Conservation (phyloP, 2,113 vertebrate genomes). For the Raphicerus campestris region DNA sequence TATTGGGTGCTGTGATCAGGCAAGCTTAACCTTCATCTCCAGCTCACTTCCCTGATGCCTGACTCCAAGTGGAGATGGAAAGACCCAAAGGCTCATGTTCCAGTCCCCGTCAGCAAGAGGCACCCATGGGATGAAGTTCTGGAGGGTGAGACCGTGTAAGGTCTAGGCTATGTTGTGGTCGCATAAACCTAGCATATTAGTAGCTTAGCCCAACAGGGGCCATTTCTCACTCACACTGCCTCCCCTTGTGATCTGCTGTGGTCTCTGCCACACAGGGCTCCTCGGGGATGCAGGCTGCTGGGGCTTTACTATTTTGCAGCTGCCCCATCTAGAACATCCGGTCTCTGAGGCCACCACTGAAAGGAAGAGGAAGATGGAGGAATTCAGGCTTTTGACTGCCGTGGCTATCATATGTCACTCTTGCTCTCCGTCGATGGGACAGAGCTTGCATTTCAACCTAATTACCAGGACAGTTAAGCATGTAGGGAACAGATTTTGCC, state of each 20-base stretch:
- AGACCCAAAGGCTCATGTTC: not conserved
- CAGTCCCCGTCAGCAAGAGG: no score
- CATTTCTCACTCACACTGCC: accelerated
- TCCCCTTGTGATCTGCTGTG: accelerated
- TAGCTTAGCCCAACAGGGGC: not conserved
- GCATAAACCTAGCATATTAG: not conserved
- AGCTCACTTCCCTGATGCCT: not conserved
- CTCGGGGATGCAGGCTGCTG: not conserved
- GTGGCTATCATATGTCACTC: not conserved
- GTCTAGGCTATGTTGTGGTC: accelerated
- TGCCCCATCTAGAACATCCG: not conserved
- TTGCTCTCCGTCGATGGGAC: not conserved
- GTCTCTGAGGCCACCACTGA: not conserved
- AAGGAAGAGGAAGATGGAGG: not conserved
- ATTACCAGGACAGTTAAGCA: not conserved
- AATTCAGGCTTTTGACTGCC: not conserved
- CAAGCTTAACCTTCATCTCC: no score
- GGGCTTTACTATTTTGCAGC: not conserved
- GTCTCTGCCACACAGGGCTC: not conserved
- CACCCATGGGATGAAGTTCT: accelerated
- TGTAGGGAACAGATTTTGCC: accelerated
- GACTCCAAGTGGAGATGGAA: not conserved
- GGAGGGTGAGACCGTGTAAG: accelerated
- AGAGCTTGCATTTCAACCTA: not conserved
- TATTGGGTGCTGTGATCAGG: not conserved